These are phyloP conservation scores for Zaprionus ornatus DNA, from an alignment of 1,140 invertebrate species.

Conservation along the genomic window DNA sequence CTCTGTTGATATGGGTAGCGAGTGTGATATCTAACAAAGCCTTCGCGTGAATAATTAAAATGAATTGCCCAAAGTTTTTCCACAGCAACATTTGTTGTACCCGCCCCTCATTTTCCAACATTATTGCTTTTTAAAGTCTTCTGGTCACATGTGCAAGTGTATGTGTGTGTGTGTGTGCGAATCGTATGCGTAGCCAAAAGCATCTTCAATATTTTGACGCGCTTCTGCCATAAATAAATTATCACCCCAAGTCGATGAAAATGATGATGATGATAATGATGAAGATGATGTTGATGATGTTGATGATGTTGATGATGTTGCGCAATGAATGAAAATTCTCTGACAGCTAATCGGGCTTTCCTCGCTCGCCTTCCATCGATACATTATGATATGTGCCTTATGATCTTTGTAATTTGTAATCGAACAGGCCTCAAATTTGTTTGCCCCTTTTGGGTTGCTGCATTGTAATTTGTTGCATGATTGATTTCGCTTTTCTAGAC, in stretches of 20 bases:
- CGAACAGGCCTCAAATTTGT: slow-evolving; percentile 12
- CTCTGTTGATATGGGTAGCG: slow-evolving; percentile 47
- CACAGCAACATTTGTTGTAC: not conserved
- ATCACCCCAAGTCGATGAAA: slow-evolving; percentile 29
- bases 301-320: slow-evolving; percentile 4
- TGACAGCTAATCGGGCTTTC: slow-evolving; percentile 49
- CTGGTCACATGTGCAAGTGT: slow-evolving; percentile 19
- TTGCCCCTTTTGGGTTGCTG: not conserved
- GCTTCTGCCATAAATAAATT: slow-evolving; percentile 73
- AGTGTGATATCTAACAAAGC: slow-evolving; percentile 67
- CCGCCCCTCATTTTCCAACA: slow-evolving; percentile 18
- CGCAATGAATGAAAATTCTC: slow-evolving; percentile 43
- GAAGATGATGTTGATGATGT: slow-evolving; percentile 8
- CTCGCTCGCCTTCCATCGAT: slow-evolving; percentile 6
- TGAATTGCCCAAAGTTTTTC: slow-evolving; percentile 64
- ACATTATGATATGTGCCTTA: slow-evolving; percentile 4
- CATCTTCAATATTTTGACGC: slow-evolving; percentile 69
- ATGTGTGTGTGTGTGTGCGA: slow-evolving; percentile 2
- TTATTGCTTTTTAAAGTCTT: slow-evolving; percentile 75
- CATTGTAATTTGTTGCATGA: slow-evolving; percentile 68
- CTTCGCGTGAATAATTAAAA: slow-evolving; percentile 79
- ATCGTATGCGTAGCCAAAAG: slow-evolving; percentile 22
- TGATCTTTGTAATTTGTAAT: slow-evolving; percentile 51
- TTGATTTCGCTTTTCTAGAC: slow-evolving; percentile 60
- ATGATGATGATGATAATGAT: slow-evolving; percentile 17